These are phyloP conservation scores for Sylvilagus floridanus DNA, from an alignment of 2,797 vertebrate species.

Conservation along the genomic window DNA sequence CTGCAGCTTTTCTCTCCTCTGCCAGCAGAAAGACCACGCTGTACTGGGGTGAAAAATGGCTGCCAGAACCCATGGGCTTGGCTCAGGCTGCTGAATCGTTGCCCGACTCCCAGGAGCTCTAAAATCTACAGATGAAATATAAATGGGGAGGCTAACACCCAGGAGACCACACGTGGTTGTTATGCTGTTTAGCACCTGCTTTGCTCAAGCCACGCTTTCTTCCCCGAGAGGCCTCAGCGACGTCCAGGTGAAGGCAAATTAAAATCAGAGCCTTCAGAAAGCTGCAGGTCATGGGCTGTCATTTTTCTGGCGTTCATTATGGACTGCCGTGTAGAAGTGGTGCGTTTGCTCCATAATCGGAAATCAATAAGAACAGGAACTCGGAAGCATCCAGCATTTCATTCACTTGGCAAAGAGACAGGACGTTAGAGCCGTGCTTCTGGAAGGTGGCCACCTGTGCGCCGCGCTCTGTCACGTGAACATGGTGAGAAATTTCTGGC, in stretches of 20 bases:
- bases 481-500: conserved; percentile 41
- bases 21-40: background rate
- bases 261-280: background rate
- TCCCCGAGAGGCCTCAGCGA: background rate
- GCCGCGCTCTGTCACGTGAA: background rate
- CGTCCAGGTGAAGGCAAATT: background rate
- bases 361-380: conserved; percentile 49
- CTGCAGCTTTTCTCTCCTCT: background rate
- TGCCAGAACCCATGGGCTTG: background rate
- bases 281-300: background rate
- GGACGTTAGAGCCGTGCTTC: conserved; percentile 15
- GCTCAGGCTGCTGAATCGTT: background rate
- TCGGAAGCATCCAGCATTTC: background rate
- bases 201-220: conserved; percentile 45
- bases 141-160: conserved; percentile 35
- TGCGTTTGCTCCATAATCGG: background rate
- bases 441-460: conserved; percentile 7
- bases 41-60: background rate
- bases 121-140: conserved; percentile 29
- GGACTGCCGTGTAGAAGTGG: background rate
- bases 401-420: background rate
- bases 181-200: background rate
- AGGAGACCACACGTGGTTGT: background rate
- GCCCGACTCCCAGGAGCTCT: conserved; percentile 14
- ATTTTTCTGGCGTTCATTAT: conserved; percentile 9